phyloP scores from a whole-genome alignment of 2,888 invertebrate species.

The Adelognathus sp. region DNA sequence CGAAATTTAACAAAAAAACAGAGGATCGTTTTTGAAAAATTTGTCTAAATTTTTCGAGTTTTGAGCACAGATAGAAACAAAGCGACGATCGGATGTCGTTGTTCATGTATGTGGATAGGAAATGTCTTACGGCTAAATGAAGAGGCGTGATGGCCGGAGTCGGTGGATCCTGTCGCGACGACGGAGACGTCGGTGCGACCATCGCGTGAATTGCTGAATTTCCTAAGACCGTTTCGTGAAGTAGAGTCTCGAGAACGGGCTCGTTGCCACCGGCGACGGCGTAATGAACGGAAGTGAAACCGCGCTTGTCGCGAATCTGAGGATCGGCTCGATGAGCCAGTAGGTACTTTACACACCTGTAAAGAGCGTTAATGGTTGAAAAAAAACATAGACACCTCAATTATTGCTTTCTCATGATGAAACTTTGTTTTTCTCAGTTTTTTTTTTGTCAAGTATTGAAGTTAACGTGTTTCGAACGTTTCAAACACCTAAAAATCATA shows the following conservation, averaged over 20 bases:
- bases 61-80: too few relatives aligned
- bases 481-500: too few relatives aligned
- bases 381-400: neutral
- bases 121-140: slow-evolving; percentile 83
- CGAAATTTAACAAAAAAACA: neutral
- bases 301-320: slow-evolving; percentile 82
- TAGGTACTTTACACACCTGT: slow-evolving; percentile 84
- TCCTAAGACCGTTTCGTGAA: slow-evolving; percentile 70
- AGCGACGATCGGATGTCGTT: too few relatives aligned
- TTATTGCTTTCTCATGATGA: neutral
- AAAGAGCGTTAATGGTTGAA: slow-evolving; percentile 1
- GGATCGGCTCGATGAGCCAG: slow-evolving; percentile 84
- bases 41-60: too few relatives aligned
- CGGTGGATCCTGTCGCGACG: slow-evolving; percentile 47
- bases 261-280: slow-evolving; percentile 85
- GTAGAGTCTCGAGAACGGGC: slow-evolving; percentile 82
- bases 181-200: slow-evolving; percentile 40
- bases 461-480: too few relatives aligned
- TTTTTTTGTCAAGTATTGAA: too few relatives aligned
- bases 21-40: neutral
- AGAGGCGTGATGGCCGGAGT: slow-evolving; percentile 82
- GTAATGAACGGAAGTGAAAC: slow-evolving; percentile 85
- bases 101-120: too few relatives aligned
- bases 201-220: slow-evolving; percentile 55
- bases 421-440: neutral